Percentiles rank a stretch among this genome's conserved stretches.
Conservation (phyloP, 2,113 vertebrate species). For the Bungarus multicinctus region DNA sequence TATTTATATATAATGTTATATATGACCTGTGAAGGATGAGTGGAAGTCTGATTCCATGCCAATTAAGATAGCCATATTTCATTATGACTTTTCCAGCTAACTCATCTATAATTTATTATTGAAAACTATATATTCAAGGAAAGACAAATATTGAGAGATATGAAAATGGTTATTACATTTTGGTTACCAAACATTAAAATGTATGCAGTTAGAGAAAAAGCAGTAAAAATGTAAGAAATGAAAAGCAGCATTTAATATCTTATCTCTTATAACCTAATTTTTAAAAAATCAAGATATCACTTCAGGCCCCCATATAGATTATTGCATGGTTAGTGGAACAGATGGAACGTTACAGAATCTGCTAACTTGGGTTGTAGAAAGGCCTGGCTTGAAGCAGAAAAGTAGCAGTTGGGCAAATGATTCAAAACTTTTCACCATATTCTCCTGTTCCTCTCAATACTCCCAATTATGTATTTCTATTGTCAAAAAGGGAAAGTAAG, state of each 20-base stretch:
- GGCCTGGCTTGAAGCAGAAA: not conserved
- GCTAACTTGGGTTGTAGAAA: not conserved
- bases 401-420: not conserved
- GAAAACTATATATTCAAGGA: conserved; percentile 29
- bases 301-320: not conserved
- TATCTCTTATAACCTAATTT: not conserved
- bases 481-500: not conserved
- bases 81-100: not conserved
- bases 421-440: not conserved
- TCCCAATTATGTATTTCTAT: not conserved
- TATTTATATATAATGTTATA: not conserved
- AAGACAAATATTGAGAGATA: conserved; percentile 34
- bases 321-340: not conserved
- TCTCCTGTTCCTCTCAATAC: not conserved
- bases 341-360: not conserved
- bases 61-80: conserved; percentile 42
- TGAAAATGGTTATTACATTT: conserved; percentile 46
- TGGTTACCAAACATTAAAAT: conserved; percentile 38
- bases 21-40: not conserved
- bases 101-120: not conserved
- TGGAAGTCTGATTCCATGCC: not conserved
- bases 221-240: conserved; percentile 34
- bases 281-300: not conserved
- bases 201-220: not conserved
- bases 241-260: not conserved